Percentiles rank a stretch among this genome's conserved stretches.
Conservation (phyloP, 1,140 invertebrate genomes). For the Apis cerana region DNA sequence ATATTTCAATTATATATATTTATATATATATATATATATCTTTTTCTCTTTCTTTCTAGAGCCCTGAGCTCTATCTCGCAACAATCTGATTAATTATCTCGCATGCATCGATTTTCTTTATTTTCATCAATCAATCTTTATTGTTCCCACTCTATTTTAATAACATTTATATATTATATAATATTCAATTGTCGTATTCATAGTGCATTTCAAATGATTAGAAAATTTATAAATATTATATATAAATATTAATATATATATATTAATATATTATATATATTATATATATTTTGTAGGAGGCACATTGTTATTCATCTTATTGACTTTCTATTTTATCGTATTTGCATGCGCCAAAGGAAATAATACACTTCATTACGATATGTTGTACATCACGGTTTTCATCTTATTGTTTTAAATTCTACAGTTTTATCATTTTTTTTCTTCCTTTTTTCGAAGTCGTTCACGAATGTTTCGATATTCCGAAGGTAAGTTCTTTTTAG, state of each 20-base stretch:
- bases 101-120: constrained; percentile 23
- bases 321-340: constrained; percentile 42
- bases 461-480: background rate
- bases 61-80: background rate
- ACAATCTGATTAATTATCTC: constrained; percentile 27
- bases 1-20: background rate
- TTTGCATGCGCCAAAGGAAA: constrained; percentile 34
- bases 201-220: constrained; percentile 37
- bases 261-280: background rate
- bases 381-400: constrained; percentile 23
- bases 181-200: constrained; percentile 20
- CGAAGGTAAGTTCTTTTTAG: constrained; percentile 31
- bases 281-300: constrained; percentile 36
- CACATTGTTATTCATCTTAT: constrained; percentile 45
- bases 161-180: constrained; percentile 16
- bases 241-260: background rate
- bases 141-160: constrained; percentile 16
- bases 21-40: background rate
- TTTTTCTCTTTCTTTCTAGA: background rate
- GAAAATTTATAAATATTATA: constrained; percentile 7
- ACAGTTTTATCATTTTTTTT: background rate
- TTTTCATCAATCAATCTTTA: constrained; percentile 12
- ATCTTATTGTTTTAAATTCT: constrained; percentile 7
- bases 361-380: constrained; percentile 19
- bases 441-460: background rate